These are phyloP conservation scores for Drosophila nr. perissopoda DNA, from an alignment of 2,888 invertebrate genomes.

Conservation along the genomic window DNA sequence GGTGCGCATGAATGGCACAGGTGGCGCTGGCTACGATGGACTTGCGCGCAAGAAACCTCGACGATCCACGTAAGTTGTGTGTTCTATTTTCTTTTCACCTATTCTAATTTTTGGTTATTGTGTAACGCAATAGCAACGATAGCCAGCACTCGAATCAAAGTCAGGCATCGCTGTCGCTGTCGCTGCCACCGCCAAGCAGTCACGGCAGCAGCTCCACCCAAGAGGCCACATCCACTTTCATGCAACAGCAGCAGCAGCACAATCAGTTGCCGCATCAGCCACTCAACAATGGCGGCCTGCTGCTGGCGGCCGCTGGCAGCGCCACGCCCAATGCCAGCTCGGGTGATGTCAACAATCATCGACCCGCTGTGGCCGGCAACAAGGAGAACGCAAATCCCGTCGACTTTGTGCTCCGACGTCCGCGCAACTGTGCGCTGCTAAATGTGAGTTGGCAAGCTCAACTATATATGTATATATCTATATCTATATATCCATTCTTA, in stretches of 20 bases:
- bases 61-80: constrained; percentile 91
- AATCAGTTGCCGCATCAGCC: constrained; percentile 29
- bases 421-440: constrained; percentile 82
- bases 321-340: constrained; percentile 22
- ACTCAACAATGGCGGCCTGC: constrained; percentile 64
- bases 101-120: not conserved
- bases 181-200: constrained; percentile 76
- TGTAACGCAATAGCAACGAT: constrained; percentile 74
- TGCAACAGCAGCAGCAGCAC: constrained; percentile 47
- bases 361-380: constrained; percentile 69
- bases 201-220: constrained; percentile 50
- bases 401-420: constrained; percentile 84
- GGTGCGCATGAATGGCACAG: constrained; percentile 82
- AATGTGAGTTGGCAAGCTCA: constrained; percentile 72
- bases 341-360: constrained; percentile 66
- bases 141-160: constrained; percentile 83
- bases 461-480: not conserved
- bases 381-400: constrained; percentile 84
- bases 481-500: not conserved
- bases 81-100: not conserved
- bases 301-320: constrained; percentile 52
- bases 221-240: constrained; percentile 26
- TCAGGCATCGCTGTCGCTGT: constrained; percentile 78
- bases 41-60: constrained; percentile 95
- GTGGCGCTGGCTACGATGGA: constrained; percentile 83